Evolutionary conservation across 1,140 invertebrate genomes (phyloP).

Genomic region (Drosophila sturtevanti): DNA sequence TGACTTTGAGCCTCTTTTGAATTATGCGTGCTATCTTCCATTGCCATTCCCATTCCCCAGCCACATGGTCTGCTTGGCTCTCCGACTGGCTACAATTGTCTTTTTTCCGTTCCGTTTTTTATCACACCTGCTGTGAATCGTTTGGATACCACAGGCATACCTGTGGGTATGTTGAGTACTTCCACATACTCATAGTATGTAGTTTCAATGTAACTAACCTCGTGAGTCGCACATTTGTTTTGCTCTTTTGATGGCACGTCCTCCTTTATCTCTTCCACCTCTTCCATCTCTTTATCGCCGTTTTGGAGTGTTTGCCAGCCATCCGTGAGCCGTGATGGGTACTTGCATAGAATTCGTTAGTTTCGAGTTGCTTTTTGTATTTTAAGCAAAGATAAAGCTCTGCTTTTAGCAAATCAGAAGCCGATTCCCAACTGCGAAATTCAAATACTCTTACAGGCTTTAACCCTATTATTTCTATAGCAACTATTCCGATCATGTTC

Average conservation of each 20-base stretch:
- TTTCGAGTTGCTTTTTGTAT: slow-evolving; percentile 12
- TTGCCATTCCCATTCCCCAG: slow-evolving; percentile 39
- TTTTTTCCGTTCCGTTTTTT: slow-evolving; percentile 38
- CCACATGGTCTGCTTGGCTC: slow-evolving; percentile 6
- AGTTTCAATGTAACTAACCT: slow-evolving; percentile 29
- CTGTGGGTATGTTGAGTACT: slow-evolving; percentile 20
- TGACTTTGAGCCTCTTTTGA: slow-evolving; percentile 71
- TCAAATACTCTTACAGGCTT: background rate
- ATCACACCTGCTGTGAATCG: slow-evolving; percentile 72
- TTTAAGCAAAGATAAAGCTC: background rate
- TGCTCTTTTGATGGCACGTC: slow-evolving; percentile 50
- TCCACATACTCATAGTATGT: slow-evolving; percentile 37
- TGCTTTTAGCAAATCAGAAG: background rate
- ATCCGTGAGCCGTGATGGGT: slow-evolving; percentile 22
- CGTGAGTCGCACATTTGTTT: slow-evolving; percentile 25
- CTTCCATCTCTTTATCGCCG: background rate
- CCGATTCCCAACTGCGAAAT: background rate
- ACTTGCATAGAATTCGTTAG: slow-evolving; percentile 53
- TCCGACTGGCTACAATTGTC: slow-evolving; percentile 41
- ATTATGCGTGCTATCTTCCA: slow-evolving; percentile 65
- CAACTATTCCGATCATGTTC: too few species aligned
- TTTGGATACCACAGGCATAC: slow-evolving; percentile 43
- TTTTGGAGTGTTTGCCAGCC: slow-evolving; percentile 37
- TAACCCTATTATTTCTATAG: too few species aligned
- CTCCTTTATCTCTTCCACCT: slow-evolving; percentile 6